Base-by-base conservation (phyloP, 2,888 invertebrate species). In the Lasioglossum malachurum region DNA sequence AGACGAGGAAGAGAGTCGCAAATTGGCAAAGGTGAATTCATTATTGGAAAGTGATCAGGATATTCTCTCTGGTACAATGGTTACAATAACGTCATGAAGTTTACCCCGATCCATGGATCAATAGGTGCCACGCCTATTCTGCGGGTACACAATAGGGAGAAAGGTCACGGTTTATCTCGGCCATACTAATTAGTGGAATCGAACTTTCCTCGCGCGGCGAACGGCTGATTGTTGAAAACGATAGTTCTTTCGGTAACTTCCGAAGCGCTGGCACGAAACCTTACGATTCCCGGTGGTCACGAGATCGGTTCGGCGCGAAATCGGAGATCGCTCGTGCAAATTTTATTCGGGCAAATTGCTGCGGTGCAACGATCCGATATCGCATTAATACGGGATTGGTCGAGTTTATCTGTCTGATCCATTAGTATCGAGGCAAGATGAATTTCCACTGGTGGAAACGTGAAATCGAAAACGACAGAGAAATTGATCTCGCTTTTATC, bases 81-180 rank as follows among this genome's bases (percentile, higher is more conserved):
- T 86, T 76, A 31, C 79, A 53, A 44, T 78, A 83, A 75, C 75
- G 67, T 71, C 75, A 57, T 38, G 44, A 73, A 78, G 87, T 80
- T 87, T 53, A 67, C 80, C 69, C 19, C 82, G 84, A 80, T 82
- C 78, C 23, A 72, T 14, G 75, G 84, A 82, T 88, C 87, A 44
- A 88, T 88, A 87, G 31, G 14, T 14, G 73, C 73, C 87, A 64
- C 87, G 41, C 87, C 87, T 87, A 84, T 80, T 75, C 79, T 23
- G 49, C 41, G 41, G 75, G 81, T 35, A 80, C 72, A 80, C 67
- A 80, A 82, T 80, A 35, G 57, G 67, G 67, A 82, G 67, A 82
- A 86, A 87, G 88, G 88, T 88, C 88, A 87, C 35, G 84, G 81
- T 78, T 87, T 87, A 77, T 80, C 74, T 67, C 72, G 67, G 76